A percentile compares a stretch with the other conserved stretches of the same genome.
phyloP scores from a whole-genome alignment of 2,888 invertebrate species.

The Acrobasis suavella region DNA sequence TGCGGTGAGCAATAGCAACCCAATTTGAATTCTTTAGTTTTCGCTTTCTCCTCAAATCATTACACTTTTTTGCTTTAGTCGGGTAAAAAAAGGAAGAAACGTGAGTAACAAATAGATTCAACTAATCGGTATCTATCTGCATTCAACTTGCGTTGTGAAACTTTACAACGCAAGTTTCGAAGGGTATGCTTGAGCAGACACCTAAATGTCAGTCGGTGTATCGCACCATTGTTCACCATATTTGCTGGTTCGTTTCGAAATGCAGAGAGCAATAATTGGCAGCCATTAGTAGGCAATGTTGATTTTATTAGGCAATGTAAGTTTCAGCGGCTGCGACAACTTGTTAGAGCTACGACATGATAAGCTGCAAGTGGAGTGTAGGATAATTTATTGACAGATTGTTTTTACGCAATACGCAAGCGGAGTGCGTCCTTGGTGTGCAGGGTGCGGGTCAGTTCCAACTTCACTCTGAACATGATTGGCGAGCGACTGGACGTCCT shows the following conservation, averaged over 20 bases:
- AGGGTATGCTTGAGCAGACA: not conserved
- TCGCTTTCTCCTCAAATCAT: no score
- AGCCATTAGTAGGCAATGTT: conserved; percentile 15
- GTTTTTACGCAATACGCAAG: no score
- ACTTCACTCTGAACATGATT: no score
- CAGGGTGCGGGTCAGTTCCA: no score
- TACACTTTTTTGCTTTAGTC: no score
- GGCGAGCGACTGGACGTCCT: no score
- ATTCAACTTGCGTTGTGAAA: not conserved
- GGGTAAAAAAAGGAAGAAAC: no score
- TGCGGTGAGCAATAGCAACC: no score
- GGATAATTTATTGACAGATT: not conserved
- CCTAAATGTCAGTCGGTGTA: not conserved
- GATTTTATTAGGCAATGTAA: conserved; percentile 5
- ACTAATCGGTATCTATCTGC: no score
- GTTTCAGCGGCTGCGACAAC: not conserved
- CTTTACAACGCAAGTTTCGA: not conserved
- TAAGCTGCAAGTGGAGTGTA: not conserved
- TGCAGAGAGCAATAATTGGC: conserved; percentile 13
- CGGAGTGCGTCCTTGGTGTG: no score
- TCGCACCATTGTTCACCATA: conserved; percentile 11
- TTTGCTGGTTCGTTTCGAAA: conserved; percentile 9
- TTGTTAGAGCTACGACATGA: not conserved
- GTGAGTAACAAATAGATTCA: no score
- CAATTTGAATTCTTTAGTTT: no score